Conservation (phyloP, 1,140 invertebrate species). For the Planococcus citri region DNA sequence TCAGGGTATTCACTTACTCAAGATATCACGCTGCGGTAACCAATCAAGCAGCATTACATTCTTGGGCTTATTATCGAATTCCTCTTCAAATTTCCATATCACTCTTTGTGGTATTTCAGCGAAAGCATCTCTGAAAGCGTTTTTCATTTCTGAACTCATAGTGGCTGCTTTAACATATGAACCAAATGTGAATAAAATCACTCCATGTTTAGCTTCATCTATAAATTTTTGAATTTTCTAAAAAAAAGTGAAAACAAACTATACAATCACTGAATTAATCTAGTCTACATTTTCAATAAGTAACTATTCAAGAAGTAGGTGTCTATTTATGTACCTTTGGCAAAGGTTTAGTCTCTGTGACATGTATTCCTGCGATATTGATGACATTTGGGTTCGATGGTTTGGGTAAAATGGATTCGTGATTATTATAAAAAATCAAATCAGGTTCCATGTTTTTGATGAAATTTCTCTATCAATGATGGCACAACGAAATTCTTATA, state of each 20-base stretch:
- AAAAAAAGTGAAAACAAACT: neutral
- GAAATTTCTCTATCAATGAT: neutral
- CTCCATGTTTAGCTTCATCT: constrained; percentile 36
- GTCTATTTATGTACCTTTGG: constrained; percentile 36
- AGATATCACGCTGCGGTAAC: constrained; percentile 26
- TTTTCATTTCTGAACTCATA: neutral
- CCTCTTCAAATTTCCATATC: constrained; percentile 47
- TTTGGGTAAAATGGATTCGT: constrained; percentile 31
- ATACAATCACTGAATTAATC: too few relatives aligned
- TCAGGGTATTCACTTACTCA: too few relatives aligned
- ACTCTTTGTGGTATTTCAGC: constrained; percentile 35
- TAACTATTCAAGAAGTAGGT: neutral
- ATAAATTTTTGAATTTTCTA: constrained; percentile 28
- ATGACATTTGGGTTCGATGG: constrained; percentile 33
- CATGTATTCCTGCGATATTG: constrained; percentile 37
- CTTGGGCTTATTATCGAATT: constrained; percentile 34
- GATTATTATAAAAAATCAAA: constrained; percentile 29
- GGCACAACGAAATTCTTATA: neutral
- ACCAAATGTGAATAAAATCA: neutral
- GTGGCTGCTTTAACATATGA: neutral
- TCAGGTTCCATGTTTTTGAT: neutral
- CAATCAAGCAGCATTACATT: constrained; percentile 47
- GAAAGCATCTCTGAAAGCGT: neutral
- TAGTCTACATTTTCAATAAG: neutral
- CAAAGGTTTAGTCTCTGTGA: constrained; percentile 39